Conservation (phyloP, 2,797 vertebrate species). For the Coracias cyanogaster region DNA sequence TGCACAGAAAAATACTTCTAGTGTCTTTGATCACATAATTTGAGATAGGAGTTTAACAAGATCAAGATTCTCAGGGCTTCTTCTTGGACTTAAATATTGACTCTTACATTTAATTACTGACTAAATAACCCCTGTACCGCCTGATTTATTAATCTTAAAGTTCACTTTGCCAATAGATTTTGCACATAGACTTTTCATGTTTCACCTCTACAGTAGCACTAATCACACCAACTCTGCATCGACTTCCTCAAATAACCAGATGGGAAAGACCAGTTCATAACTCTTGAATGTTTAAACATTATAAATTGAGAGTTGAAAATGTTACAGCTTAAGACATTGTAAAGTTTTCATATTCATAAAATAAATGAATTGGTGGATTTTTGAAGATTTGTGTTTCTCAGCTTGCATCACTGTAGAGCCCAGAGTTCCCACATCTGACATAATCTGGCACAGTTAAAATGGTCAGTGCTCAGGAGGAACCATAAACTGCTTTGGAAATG, state of each 20-base stretch:
- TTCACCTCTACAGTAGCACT: neutral
- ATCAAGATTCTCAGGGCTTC: slow-evolving; percentile 53
- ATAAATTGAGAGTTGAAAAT: neutral
- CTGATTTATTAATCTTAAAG: slow-evolving; percentile 33
- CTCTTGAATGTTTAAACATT: neutral
- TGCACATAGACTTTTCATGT: neutral
- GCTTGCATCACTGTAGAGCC: neutral
- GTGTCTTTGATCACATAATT: slow-evolving; percentile 51
- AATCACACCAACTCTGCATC: neutral
- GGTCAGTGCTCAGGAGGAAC: neutral
- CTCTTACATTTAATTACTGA: slow-evolving; percentile 51
- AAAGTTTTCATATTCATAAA: neutral
- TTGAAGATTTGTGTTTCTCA: neutral
- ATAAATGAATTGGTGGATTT: neutral
- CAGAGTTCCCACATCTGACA: neutral
- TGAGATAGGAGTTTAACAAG: slow-evolving; percentile 49
- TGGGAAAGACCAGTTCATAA: neutral
- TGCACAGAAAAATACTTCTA: slow-evolving; percentile 31
- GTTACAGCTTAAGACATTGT: neutral
- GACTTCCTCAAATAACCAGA: slow-evolving; percentile 4
- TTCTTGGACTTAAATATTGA: slow-evolving; percentile 61
- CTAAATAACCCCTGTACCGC: slow-evolving; percentile 28
- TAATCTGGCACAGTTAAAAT: neutral
- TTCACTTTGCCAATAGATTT: slow-evolving; percentile 13
- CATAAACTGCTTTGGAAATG: neutral